These are phyloP conservation scores for Holothuria scabra DNA, from an alignment of 53 echinoderm and acorn worm species.

Conservation along the genomic window DNA sequence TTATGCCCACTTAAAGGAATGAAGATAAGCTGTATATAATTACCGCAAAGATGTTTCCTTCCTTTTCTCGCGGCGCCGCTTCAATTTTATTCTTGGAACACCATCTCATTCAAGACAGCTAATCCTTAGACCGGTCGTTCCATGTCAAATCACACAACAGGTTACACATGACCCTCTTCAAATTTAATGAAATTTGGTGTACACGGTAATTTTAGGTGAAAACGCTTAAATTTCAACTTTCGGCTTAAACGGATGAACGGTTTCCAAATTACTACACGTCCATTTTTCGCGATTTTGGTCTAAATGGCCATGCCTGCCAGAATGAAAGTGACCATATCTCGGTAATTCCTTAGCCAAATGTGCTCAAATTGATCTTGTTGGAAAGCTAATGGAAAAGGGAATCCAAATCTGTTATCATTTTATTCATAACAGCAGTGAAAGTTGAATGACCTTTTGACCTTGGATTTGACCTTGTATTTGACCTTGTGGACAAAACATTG, in stretches of 20 bases:
- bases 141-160: background rate
- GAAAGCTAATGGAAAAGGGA: background rate
- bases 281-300: background rate
- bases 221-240: background rate
- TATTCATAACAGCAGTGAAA: too few relatives aligned
- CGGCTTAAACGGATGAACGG: background rate
- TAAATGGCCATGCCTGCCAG: background rate
- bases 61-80: too few relatives aligned
- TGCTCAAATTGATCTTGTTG: background rate
- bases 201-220: background rate
- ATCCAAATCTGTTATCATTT: too few relatives aligned
- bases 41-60: too few relatives aligned
- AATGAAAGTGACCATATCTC: background rate
- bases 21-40: too few relatives aligned
- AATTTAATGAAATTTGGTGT: background rate
- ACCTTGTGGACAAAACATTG: too few relatives aligned
- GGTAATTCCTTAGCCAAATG: background rate
- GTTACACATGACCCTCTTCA: background rate
- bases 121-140: too few relatives aligned
- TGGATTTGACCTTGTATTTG: too few relatives aligned
- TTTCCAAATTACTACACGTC: background rate
- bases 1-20: too few relatives aligned
- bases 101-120: too few relatives aligned
- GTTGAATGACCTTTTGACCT: too few relatives aligned
- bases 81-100: too few relatives aligned